Base-by-base conservation (phyloP, 1,140 invertebrate species). In the Helicoverpa armigera region DNA sequence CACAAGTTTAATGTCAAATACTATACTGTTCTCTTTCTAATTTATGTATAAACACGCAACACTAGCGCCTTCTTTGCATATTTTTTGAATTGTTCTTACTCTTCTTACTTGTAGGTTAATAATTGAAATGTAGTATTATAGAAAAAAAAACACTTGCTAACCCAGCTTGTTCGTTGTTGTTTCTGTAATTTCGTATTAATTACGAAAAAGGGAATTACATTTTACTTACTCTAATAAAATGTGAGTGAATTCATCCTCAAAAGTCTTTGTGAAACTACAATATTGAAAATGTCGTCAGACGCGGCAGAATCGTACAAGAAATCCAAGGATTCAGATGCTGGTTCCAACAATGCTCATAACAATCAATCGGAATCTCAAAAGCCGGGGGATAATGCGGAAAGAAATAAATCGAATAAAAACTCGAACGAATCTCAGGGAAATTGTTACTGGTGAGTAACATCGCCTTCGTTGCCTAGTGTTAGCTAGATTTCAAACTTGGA, bases 301-400 rank as follows among this genome's bases (percentile, higher is more conserved):
- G 67, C 58, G 50, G 58, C 70, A 4, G 84, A 88, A 14, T 63
- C 72, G 61, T 77, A 80, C 72, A 88, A 84, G 82, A 88, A 88
- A 85, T 81, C 84, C 63, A 31, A 63, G 10, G 88, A 89, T 48
- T 80, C 84, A 82, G 85, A 89, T 83, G 51, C 81, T 67, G 60
- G 83, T 10, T 83, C 84, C 29, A 84, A 82, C 74, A 85, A 82
- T 85, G 80, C 70, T 51, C 79, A 89, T 65, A 90, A 88, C 82
- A 82, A 81, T 82, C 88, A 88, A 72, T 86, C 85, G 51, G 92
- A 94, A 92, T 94, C 90, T 92, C 93, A 92, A 79, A 93, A 93
- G 88, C 76, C 87, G 81, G 85, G 85, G 76, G 92, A 94, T 83
- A 89, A 87, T 84, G 73, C 50, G n/a, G 91, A 92, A 70, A 93